Evolutionary conservation across 2,888 invertebrate genomes (phyloP).

Genomic region (Lasioglossum morio): DNA sequence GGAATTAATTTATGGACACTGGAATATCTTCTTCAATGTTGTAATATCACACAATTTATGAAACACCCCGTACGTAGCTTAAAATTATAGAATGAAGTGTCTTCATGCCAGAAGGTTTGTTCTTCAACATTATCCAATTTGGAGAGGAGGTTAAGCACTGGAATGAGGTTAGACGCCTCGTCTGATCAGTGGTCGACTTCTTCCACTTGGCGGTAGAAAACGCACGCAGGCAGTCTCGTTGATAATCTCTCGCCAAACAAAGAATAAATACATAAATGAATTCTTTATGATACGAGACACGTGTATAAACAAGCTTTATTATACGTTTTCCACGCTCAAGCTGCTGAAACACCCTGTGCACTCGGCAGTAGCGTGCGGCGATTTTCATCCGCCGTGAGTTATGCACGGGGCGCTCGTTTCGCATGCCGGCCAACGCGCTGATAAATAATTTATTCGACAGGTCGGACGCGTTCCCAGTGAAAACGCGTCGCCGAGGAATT

Average conservation of each 20-base stretch:
- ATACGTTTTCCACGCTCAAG: neutral
- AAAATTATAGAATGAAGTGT: neutral
- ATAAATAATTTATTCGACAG: conserved; percentile 49
- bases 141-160: neutral
- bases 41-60: neutral
- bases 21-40: neutral
- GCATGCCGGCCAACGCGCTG: conserved; percentile 25
- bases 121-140: neutral
- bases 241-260: neutral
- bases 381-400: conserved; percentile 19
- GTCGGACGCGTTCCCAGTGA: neutral
- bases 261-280: neutral
- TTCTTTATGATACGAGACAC: neutral
- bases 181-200: neutral
- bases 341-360: neutral
- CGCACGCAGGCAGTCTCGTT: neutral
- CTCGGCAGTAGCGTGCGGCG: neutral
- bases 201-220: neutral
- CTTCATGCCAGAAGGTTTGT: neutral
- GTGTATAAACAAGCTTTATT: neutral
- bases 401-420: conserved; percentile 16
- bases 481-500: conserved; percentile 1
- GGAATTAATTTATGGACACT: neutral
- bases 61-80: neutral
- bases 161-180: neutral